These are phyloP conservation scores for Micropoecilia bifurca DNA, from an alignment of 2,797 vertebrate genomes.

Conservation along the genomic window DNA sequence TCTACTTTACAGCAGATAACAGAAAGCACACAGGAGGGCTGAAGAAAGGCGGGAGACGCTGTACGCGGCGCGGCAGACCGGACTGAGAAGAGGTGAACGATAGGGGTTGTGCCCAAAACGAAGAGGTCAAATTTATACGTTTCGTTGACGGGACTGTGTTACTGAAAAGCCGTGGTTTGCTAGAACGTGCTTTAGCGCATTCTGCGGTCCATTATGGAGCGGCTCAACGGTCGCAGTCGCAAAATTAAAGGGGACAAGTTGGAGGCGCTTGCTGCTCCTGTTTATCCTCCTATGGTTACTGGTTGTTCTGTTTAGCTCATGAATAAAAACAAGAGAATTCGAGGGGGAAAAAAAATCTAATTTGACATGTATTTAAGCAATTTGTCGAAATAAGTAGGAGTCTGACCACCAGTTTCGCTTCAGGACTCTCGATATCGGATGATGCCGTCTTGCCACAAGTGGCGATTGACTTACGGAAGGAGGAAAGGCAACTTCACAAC, in stretches of 20 bases:
- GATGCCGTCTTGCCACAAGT: background rate
- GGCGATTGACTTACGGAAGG: background rate
- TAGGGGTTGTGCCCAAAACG: background rate
- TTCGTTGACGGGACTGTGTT: background rate
- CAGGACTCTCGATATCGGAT: background rate
- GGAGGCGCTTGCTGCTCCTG: background rate
- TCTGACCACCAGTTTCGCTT: background rate
- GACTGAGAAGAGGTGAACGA: slow-evolving; percentile 6
- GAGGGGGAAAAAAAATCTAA: background rate
- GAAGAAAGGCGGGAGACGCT: slow-evolving; percentile 16
- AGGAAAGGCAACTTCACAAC: background rate
- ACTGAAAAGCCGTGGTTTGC: background rate
- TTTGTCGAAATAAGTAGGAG: background rate
- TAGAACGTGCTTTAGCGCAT: background rate
- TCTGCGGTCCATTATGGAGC: background rate
- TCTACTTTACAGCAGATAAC: slow-evolving; percentile 67
- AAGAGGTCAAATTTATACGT: background rate
- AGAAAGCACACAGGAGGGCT: slow-evolving; percentile 27
- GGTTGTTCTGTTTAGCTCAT: background rate
- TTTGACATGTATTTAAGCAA: background rate
- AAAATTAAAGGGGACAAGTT: background rate
- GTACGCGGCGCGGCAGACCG: background rate
- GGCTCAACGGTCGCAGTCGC: background rate
- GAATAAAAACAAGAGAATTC: background rate
- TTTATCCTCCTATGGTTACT: no score